Evolutionary conservation across 2,797 vertebrate species (phyloP), one percentile per base, ranked within the genome.

Genomic region (Buceros bicornis): DNA sequence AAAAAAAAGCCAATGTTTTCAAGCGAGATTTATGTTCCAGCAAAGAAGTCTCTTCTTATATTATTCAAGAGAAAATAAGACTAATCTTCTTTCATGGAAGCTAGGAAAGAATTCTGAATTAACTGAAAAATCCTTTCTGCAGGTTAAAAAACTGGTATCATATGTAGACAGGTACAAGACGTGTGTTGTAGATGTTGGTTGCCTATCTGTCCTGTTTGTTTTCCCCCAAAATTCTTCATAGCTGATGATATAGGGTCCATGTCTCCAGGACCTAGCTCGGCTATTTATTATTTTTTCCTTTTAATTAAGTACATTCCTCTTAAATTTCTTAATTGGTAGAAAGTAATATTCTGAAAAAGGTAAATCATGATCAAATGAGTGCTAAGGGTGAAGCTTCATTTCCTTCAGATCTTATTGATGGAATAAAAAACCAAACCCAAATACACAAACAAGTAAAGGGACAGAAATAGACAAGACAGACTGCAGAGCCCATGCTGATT

Each of bases 1-100:
- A 40, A 93, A 96, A 92, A 92, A 62, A 92, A 96, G 67, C 60
- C 65, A 82, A 54, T 74, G 61, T 91, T 96, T 94, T 85, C 61
- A 84, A 90, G 45, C 5, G 42, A 87, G 33, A 78, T 83, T 74
- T 94, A 48, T n/a, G 29, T 89, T 85, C n/a, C 64, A 95, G 77
- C 87, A 58, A 82, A 93, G 50, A 85, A 78, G 35, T 83, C 29
- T 62, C 18, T 65, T 57, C 13, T n/a, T 82, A 24, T 21, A 47
- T 14, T 65, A 58, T 22, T 72, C 40, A 87, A 28, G 37, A 47
- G n/a, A 66, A 85, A 74, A 82, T 8, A 81, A 31, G 17, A 87
- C 51, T 89, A 57, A 91, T 64, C 28, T 78, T 64, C 16, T 72
- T 67, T 57, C 73, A 70, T 60, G 24, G 58, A 85, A 85, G 22